Percentiles rank a stretch among this genome's conserved stretches.
Conservation (phyloP, 2,888 invertebrate genomes). For the Psylliodes chrysocephalus region DNA sequence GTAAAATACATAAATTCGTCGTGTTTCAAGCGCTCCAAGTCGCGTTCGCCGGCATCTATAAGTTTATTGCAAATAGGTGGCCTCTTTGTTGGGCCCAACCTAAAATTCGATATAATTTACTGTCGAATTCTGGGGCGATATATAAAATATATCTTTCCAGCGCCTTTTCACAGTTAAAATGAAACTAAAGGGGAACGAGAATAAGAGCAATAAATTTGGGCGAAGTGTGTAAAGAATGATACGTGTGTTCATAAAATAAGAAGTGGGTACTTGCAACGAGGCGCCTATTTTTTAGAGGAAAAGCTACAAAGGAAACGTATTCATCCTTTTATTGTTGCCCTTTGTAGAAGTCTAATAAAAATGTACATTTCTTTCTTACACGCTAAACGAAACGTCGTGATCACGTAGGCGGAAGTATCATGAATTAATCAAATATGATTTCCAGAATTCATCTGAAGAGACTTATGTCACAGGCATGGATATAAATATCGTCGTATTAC, state of each 20-base stretch:
- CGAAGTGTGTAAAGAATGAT: not conserved
- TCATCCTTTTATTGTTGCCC: too few relatives aligned
- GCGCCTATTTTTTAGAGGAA: not conserved
- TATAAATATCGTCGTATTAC: too few relatives aligned
- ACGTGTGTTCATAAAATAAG: not conserved
- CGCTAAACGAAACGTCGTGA: too few relatives aligned
- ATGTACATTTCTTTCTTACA: too few relatives aligned
- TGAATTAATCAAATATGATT: too few relatives aligned
- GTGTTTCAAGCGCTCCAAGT: constrained; percentile 24
- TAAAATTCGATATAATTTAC: constrained; percentile 17
- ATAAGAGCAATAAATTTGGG: not conserved
- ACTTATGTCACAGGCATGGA: too few relatives aligned
- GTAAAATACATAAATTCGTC: constrained; percentile 25
- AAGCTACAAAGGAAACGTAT: too few relatives aligned
- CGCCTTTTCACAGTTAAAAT: constrained; percentile 3
- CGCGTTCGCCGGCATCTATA: constrained; percentile 21
- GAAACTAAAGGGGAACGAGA: not conserved
- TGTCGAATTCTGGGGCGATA: not conserved
- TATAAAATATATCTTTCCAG: constrained; percentile 7
- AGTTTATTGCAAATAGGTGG: constrained; percentile 25
- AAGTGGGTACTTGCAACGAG: not conserved
- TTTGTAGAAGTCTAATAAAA: too few relatives aligned
- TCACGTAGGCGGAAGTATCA: too few relatives aligned
- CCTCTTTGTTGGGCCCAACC: constrained; percentile 2
- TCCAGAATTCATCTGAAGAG: too few relatives aligned